A percentile compares a stretch with the other conserved stretches of the same genome.
Evolutionary conservation across 2,797 vertebrate genomes (phyloP).

Genomic region (Crax fasciolata): DNA sequence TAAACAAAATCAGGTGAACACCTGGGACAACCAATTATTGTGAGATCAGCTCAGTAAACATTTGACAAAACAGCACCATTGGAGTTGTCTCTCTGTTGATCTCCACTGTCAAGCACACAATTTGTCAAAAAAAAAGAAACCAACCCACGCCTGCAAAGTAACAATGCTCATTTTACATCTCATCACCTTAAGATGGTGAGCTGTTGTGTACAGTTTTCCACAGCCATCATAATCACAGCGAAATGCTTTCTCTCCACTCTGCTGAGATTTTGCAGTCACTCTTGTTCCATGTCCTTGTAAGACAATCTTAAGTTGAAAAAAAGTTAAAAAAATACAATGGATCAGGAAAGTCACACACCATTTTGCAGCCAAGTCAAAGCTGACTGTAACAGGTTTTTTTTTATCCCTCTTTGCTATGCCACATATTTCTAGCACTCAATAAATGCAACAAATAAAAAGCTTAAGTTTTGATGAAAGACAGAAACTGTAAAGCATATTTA

Average conservation of each 20-base stretch:
- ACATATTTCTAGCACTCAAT: not conserved
- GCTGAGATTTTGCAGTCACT: slow-evolving; percentile 87
- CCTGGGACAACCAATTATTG: not conserved
- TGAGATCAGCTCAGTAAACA: not conserved
- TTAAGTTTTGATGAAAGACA: not conserved
- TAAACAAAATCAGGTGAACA: not conserved
- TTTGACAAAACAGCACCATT: not conserved
- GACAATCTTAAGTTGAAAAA: slow-evolving; percentile 88
- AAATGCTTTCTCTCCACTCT: slow-evolving; percentile 96
- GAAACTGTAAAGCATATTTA: not conserved
- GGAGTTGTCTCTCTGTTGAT: not conserved
- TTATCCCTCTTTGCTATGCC: not conserved
- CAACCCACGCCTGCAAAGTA: not conserved
- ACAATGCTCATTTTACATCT: not conserved
- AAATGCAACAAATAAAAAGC: not conserved
- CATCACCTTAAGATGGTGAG: slow-evolving; percentile 95
- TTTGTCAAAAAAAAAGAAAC: not conserved
- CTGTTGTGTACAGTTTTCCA: slow-evolving; percentile 98
- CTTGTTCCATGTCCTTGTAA: slow-evolving; percentile 93
- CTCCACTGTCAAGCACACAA: not conserved
- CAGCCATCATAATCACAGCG: slow-evolving; percentile 97
- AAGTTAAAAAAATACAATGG: not conserved
- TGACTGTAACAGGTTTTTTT: not conserved
- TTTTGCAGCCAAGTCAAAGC: not conserved
- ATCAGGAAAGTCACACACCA: slow-evolving; percentile 16